Evolutionary conservation across 2,797 vertebrate genomes (phyloP), one percentile per base, ranked within the genome.

Genomic region (Phalanger gymnotis): DNA sequence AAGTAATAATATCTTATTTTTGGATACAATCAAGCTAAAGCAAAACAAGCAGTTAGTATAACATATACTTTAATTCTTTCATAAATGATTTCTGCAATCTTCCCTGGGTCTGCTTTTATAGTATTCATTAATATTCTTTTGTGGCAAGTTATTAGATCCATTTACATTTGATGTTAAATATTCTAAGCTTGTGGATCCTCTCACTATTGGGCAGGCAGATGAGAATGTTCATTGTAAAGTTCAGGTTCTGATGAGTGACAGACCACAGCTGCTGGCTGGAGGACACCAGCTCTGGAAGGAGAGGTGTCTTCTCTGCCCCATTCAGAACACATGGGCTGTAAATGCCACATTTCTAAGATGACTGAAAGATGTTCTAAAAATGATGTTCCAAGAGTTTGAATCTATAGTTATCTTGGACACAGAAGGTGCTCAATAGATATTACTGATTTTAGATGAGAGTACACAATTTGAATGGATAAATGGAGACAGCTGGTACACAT

Each of bases 51-150:
- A 97, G 81, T 40, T 96, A 91, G 52, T 27, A 92, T 89, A 92
- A 93, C 93, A 94, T 94, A 56, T n/a, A 92, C 16, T 96, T 97
- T 95, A 92, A 94, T 28, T 51, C 91, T 92, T 66, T 54, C 96
- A 95, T 97, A 97, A 97, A 27, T 52, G 94, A 92, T 96, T 97
- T 90, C 14, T 5, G 0, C 94, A 95, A 96, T 96, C 96, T 94
- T 96, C 93, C 66, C 93, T 92, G 90, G 95, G 96, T 53, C 90
- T 87, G 53, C 28, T 61, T 94, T 93, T 90, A 90, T 1, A 92
- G 94, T 81, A 16, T 54, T 97, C 73, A 94, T 96, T 97, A 96
- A 94, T 92, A 95, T 94, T 93, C 91, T 31, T 97, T 54, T 54
- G 54, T 92, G 1, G 54, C 94, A 2, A 57, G 96, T 96, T 94